Base-by-base conservation (phyloP, 2,113 vertebrate genomes). In the Hemicordylus capensis region DNA sequence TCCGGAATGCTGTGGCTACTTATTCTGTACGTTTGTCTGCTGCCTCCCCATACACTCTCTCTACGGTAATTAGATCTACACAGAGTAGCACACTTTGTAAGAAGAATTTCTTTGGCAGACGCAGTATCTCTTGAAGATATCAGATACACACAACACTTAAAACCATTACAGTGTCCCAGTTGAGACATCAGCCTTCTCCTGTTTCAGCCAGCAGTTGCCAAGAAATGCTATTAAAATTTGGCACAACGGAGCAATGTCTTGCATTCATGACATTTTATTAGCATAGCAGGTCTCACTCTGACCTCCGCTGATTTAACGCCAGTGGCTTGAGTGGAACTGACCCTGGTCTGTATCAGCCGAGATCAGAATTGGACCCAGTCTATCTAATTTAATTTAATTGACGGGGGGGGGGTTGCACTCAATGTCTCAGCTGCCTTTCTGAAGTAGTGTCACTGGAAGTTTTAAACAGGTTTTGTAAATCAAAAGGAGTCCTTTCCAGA, bases 141-240 rank as follows among this genome's bases (percentile, higher is more conserved):
- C 73, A 83, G 91, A 90, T 73, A 58, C 20, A 86, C 93, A 84
- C 83, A 92, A 83, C 74, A 84, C 51, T 77, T 83, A 61, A 86
- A 93, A 91, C 66, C 83, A 88, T 91, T 88, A 61, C 59, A 24
- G 17, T n/a, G 39, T 82, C 83, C 22, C 81, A 81, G 37, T 63
- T 79, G 84, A 82, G 88, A 74, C 56, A 59, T 89, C 88, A 84
- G 88, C 67, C 83, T 42, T 89, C 88, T 91, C 88, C 87, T 75
- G 83, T 92, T 95, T 91, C 93, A 81, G 59, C 79, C 59, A 31
- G n/a, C n/a, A n/a, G 87, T 64, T 89, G 90, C 89, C 85, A 90
- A 92, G 88, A 93, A 95, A 91, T 87, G 84, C 83, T 89, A 85
- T 89, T 94, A 92, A 63, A 61, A 78, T 76, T 93, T 95, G 92